A percentile compares a stretch with the other conserved stretches of the same genome.
These are phyloP conservation scores for Mastigias papua DNA, from an alignment of 30 jellyfish, hydroid and myxozoan genomes.

Conservation along the genomic window DNA sequence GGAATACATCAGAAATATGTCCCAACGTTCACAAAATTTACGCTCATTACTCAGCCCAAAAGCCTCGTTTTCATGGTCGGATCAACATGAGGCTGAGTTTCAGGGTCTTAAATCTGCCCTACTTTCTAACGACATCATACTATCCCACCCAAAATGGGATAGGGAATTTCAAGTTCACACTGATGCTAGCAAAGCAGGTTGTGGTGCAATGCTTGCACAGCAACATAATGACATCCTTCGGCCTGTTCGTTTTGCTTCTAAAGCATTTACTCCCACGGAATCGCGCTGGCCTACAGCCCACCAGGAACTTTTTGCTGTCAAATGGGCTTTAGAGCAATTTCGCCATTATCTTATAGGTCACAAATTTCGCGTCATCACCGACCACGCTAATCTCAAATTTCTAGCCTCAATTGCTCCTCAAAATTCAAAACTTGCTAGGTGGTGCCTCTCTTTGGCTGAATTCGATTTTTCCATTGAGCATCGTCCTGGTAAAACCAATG, in stretches of 20 bases:
- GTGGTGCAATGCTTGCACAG: slow-evolving; percentile 39
- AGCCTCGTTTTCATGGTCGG: slow-evolving; percentile 24
- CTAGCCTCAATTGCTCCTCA: slow-evolving; percentile 61
- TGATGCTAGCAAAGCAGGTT: slow-evolving; percentile 32
- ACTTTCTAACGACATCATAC: slow-evolving; percentile 11
- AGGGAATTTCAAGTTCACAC: slow-evolving; percentile 21
- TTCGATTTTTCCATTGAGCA: slow-evolving; percentile 41
- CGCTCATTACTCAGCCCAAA: slow-evolving; percentile 11
- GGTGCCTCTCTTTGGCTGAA: slow-evolving; percentile 58
- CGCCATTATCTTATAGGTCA: slow-evolving; percentile 53
- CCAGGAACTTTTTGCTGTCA: slow-evolving; percentile 55
- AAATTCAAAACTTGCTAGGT: slow-evolving; percentile 46
- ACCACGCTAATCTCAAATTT: slow-evolving; percentile 51
- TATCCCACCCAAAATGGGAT: slow-evolving; percentile 47
- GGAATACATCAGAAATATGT: slow-evolving; percentile 20
- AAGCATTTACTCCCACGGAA: slow-evolving; percentile 16
- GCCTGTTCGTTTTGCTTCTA: slow-evolving; percentile 41
- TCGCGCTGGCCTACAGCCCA: slow-evolving; percentile 35
- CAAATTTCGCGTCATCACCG: slow-evolving; percentile 29
- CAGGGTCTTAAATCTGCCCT: slow-evolving; percentile 21
- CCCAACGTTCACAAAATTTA: background rate
- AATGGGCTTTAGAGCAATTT: slow-evolving; percentile 57
- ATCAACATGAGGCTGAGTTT: slow-evolving; percentile 26
- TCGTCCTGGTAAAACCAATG: slow-evolving; percentile 52
- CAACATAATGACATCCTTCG: background rate